Evolutionary conservation across 2,797 vertebrate species (phyloP), one percentile per base, ranked within the genome.

Genomic region (Epinephelus awoara): DNA sequence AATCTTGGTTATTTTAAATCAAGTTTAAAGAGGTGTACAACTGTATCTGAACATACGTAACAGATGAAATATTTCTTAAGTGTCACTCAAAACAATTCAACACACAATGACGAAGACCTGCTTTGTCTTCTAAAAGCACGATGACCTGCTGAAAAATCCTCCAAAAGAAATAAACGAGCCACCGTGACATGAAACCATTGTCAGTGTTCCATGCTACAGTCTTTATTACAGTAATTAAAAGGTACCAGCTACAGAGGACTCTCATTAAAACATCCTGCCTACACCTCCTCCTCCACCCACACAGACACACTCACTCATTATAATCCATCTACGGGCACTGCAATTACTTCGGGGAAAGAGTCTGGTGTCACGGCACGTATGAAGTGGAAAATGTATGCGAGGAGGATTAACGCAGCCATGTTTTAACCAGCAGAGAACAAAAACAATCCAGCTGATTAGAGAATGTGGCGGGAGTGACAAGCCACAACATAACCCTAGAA

Each of bases 211-310:
- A 9, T 25, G 51, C 50, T 58, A 12, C 23, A 51, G 56, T 51
- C 42, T 52, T 63, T 42, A 73, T 84, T 52, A 75, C 23, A 70
- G 40, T 72, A 42, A 78, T 76, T 65, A 67, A 54, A 79, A 54
- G 19, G 17, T 27, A 29, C 27, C 15, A 52, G 58, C 67, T 51
- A 21, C 42, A 27, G 52, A 54, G 38, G 10, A 29, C 52, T 19
- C 66, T 70, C 49, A 51, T 10, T 79, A 44, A 70, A 64, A 69
- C 44, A 66, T 46, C 13, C 44, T 46, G 17, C 21, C 18, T 21
- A 1, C 50, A 50, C 51, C 51, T 72, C 55, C 29, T 68, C 56
- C 29, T 68, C 56, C 55, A 44, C 67, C 29, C 68, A 69, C 72
- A 55, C 21, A 25, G 50, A 54, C 23, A 73, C 21, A 56, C 29